These are phyloP conservation scores for Porites cylindrica DNA, from an alignment of 92 coral and sea anemone genomes.

Conservation along the genomic window DNA sequence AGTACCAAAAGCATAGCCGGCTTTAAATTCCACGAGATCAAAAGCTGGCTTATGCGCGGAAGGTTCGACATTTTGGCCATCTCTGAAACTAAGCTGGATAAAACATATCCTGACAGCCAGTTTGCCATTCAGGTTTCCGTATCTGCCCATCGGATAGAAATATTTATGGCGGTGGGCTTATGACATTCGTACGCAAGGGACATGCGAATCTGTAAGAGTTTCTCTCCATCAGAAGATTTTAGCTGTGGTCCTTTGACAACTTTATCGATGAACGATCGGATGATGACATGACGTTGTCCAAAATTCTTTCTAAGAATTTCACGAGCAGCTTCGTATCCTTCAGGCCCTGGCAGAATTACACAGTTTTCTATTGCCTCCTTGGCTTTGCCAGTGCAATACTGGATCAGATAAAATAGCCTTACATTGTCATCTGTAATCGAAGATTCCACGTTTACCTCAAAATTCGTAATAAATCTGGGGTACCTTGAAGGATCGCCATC, in stretches of 20 bases:
- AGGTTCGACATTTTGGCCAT: slow-evolving; percentile 40
- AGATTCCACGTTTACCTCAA: too few species aligned
- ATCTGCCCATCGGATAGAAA: slow-evolving; percentile 56
- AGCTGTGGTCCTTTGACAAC: too few species aligned
- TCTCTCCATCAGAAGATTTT: too few species aligned
- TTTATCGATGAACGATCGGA: too few species aligned
- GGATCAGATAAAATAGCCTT: too few species aligned
- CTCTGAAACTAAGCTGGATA: slow-evolving; percentile 43
- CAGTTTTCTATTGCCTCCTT: slow-evolving; percentile 40
- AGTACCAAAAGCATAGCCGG: background rate
- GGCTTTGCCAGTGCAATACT: too few species aligned
- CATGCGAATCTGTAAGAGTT: too few species aligned
- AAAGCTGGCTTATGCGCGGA: slow-evolving; percentile 31
- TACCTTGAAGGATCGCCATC: slow-evolving; percentile 67
- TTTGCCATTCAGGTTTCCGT: slow-evolving; percentile 36
- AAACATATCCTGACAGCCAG: slow-evolving; percentile 24
- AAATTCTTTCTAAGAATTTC: slow-evolving; percentile 55
- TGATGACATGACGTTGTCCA: slow-evolving; percentile 38
- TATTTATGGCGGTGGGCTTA: slow-evolving; percentile 60
- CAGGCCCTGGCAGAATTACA: slow-evolving; percentile 47
- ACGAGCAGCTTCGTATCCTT: slow-evolving; percentile 52
- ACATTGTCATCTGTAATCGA: too few species aligned
- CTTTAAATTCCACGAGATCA: slow-evolving; percentile 39
- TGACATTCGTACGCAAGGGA: slow-evolving; percentile 40
- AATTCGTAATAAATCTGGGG: slow-evolving; percentile 54